Conservation (phyloP, 2,797 vertebrate genomes). For the Anableps anableps region DNA sequence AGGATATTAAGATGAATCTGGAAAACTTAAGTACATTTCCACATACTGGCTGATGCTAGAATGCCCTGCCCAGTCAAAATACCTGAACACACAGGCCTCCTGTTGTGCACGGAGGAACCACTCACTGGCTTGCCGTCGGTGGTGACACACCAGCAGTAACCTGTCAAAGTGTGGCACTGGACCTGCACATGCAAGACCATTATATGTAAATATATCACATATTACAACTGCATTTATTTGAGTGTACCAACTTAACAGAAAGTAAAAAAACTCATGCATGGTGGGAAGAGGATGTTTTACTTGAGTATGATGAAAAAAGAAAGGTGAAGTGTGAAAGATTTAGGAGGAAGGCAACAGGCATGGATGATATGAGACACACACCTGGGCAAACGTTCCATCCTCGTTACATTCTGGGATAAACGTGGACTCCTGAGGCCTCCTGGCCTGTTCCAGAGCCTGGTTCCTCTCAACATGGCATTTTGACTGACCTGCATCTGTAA, state of each 20-base stretch:
- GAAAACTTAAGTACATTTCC: neutral
- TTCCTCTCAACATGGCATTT: conserved; percentile 93
- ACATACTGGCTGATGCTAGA: neutral
- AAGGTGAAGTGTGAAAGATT: conserved; percentile 1
- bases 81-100: conserved; percentile 99
- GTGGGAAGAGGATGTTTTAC: neutral
- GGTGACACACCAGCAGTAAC: conserved; percentile 99
- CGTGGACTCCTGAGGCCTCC: conserved; percentile 93
- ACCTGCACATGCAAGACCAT: conserved; percentile 81
- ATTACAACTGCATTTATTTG: neutral
- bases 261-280: neutral
- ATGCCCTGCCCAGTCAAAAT: conserved; percentile 70
- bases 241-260: conserved; percentile 1
- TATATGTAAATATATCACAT: conserved; percentile 4
- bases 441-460: conserved; percentile 91
- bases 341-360: conserved; percentile 5
- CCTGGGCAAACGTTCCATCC: conserved; percentile 97
- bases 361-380: conserved; percentile 46
- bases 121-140: conserved; percentile 96
- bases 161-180: conserved; percentile 97
- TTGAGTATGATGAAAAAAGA: neutral
- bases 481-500: conserved; percentile 89
- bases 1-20: neutral
- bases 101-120: conserved; percentile 97
- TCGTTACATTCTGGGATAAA: conserved; percentile 97